Conservation (phyloP, 2,113 vertebrate genomes). For the Pelvicachromis taeniatus region DNA sequence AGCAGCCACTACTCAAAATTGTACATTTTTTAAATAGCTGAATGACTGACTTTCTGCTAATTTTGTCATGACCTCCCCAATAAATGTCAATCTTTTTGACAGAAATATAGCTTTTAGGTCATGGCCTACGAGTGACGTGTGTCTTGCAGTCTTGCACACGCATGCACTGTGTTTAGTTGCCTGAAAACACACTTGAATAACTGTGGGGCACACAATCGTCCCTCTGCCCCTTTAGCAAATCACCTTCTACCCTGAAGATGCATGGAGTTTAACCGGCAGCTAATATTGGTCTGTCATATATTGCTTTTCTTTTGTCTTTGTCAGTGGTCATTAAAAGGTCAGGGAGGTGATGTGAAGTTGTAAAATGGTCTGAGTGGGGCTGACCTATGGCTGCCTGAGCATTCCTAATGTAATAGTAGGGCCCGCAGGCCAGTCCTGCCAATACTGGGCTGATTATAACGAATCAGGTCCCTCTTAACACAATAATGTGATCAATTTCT, state of each 20-base stretch:
- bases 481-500: conserved; percentile 99
- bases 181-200: background rate
- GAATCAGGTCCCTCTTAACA: conserved; percentile 93
- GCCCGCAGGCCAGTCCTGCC: conserved; percentile 89
- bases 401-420: conserved; percentile 88
- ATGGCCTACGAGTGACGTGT: background rate
- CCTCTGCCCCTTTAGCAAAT: background rate
- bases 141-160: background rate
- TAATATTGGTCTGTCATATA: conserved; percentile 46
- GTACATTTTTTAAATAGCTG: conserved; percentile 24
- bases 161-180: background rate
- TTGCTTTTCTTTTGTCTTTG: conserved; percentile 60
- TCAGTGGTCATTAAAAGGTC: conserved; percentile 80
- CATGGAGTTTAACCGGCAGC: conserved; percentile 5
- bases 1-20: conserved; percentile 4
- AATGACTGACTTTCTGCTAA: conserved; percentile 48
- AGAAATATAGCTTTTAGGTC: conserved; percentile 46
- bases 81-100: conserved; percentile 53
- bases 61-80: background rate
- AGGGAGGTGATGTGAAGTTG: conserved; percentile 89
- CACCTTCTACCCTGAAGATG: background rate
- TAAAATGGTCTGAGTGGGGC: conserved; percentile 82
- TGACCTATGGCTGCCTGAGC: conserved; percentile 85
- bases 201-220: background rate
- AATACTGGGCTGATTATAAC: conserved; percentile 97